Conservation (phyloP, 2,113 vertebrate genomes). For the Myotis lucifugus region DNA sequence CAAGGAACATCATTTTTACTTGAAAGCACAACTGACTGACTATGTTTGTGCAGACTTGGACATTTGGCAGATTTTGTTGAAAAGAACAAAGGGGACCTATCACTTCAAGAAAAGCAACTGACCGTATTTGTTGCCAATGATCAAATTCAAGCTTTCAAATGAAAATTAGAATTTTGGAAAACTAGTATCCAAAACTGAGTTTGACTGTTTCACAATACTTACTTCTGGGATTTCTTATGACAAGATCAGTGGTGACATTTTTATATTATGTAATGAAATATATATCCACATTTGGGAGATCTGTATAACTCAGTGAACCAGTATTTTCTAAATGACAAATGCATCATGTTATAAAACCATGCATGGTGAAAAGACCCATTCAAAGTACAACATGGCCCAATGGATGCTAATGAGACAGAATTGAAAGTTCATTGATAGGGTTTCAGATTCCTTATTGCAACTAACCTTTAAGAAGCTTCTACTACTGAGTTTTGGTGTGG, state of each 20-base stretch:
- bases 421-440: background rate
- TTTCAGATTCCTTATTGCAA: background rate
- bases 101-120: background rate
- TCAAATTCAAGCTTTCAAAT: slow-evolving; percentile 23
- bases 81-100: background rate
- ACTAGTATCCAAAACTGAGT: background rate
- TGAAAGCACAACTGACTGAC: background rate
- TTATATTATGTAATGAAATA: background rate
- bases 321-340: background rate
- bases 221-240: slow-evolving; percentile 16
- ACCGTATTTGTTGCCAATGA: background rate
- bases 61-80: background rate
- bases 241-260: background rate
- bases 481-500: background rate
- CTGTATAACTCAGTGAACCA: background rate
- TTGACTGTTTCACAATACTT: slow-evolving; percentile 4
- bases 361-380: background rate
- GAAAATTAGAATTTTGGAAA: slow-evolving; percentile 37
- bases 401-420: background rate
- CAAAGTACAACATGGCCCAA: background rate
- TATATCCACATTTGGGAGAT: background rate
- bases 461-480: slow-evolving; percentile 1
- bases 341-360: background rate
- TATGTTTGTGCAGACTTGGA: background rate
- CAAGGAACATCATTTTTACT: background rate